phyloP scores from a whole-genome alignment of 2,797 vertebrate species.

The Argya squamiceps region DNA sequence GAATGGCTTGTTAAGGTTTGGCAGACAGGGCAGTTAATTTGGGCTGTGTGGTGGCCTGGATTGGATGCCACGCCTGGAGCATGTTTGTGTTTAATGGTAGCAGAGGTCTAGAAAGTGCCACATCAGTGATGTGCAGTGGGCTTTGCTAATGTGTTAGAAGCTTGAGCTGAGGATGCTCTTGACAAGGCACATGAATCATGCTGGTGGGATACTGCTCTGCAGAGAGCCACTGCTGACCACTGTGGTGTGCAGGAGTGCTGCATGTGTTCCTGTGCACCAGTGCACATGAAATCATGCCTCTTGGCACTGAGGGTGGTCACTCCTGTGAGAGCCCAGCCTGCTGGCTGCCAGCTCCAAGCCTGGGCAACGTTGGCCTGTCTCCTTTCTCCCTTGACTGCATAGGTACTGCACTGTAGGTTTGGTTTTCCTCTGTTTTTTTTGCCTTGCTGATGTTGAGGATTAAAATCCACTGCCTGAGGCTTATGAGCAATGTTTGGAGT shows the following conservation, averaged over 20 bases:
- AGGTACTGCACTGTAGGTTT: not conserved
- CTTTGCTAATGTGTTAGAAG: not conserved
- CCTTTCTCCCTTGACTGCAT: not conserved
- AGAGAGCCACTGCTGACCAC: not conserved
- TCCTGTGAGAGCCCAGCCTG: not conserved
- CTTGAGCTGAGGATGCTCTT: not conserved
- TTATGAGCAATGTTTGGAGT: not conserved
- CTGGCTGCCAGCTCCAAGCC: not conserved
- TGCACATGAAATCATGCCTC: rapidly evolving
- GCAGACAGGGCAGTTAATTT: not conserved
- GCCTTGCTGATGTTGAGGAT: not conserved
- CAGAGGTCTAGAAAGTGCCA: not conserved
- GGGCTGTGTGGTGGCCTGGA: not conserved
- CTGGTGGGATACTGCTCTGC: not conserved
- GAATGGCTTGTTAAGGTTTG: not conserved
- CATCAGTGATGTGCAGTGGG: not conserved
- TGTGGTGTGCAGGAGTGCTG: rapidly evolving
- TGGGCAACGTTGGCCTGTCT: not conserved
- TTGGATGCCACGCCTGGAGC: rapidly evolving
- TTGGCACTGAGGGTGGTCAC: not conserved
- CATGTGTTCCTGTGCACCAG: not conserved
- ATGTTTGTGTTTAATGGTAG: not conserved
- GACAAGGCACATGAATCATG: rapidly evolving
- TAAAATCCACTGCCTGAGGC: not conserved
- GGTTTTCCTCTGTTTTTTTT: not conserved